phyloP scores from a whole-genome alignment of 2,797 vertebrate species.

The Echiichthys vipera region DNA sequence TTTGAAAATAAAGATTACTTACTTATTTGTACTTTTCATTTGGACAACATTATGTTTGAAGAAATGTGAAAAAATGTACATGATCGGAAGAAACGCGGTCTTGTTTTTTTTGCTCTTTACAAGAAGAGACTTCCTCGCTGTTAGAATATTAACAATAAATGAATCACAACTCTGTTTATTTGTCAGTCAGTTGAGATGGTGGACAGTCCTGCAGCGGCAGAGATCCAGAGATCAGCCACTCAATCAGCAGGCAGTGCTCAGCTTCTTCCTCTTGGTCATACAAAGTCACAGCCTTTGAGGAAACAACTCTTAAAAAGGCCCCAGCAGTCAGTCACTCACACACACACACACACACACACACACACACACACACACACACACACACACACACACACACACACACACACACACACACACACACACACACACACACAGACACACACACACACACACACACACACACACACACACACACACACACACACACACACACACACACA shows the following conservation, averaged over 20 bases:
- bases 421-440: constrained; percentile 9
- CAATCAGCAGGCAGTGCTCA: constrained; percentile 48
- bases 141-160: constrained; percentile 10
- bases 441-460: constrained; percentile 7
- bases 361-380: constrained; percentile 1
- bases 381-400: constrained; percentile 13
- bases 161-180: neutral
- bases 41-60: neutral
- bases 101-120: neutral
- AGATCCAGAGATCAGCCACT: constrained; percentile 52
- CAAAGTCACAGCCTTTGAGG: constrained; percentile 38
- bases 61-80: neutral
- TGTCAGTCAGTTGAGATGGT: neutral
- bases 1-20: neutral
- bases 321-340: constrained; percentile 32
- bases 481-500: constrained; percentile 13
- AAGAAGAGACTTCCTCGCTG: neutral
- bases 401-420: constrained; percentile 1
- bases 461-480: constrained; percentile 1
- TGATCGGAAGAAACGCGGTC: no score
- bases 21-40: neutral
- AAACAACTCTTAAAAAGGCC: constrained; percentile 60
- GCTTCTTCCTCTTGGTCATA: constrained; percentile 53
- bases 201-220: constrained; percentile 25
- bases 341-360: constrained; percentile 7